Conservation (phyloP, 2,888 invertebrate genomes). For the Danaus chrysippus region DNA sequence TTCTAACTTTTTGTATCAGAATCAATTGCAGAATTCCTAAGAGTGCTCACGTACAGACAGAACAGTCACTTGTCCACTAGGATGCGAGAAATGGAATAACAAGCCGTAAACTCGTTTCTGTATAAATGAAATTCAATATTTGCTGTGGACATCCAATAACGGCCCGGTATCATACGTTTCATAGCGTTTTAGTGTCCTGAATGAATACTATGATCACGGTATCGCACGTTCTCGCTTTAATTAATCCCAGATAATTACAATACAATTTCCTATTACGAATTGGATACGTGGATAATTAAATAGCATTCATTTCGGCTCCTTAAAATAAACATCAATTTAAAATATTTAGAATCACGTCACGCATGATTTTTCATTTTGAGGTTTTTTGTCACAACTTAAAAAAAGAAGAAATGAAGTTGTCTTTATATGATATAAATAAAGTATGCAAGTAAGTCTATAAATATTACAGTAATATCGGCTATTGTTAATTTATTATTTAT, state of each 20-base stretch:
- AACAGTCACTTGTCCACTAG: constrained; percentile 18
- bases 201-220: constrained; percentile 23
- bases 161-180: constrained; percentile 31
- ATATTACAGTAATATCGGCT: too few relatives aligned
- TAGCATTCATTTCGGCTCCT: not conserved
- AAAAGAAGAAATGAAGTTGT: too few relatives aligned
- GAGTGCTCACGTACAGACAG: constrained; percentile 16
- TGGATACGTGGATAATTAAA: constrained; percentile 6
- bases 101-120: constrained; percentile 38
- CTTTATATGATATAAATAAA: too few relatives aligned
- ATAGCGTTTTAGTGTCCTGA: constrained; percentile 34
- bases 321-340: not conserved
- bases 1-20: constrained; percentile 8
- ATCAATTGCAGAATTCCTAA: constrained; percentile 11
- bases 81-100: constrained; percentile 34
- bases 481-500: too few relatives aligned
- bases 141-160: constrained; percentile 39
- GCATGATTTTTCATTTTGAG: too few relatives aligned
- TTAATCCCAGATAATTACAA: constrained; percentile 27
- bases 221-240: constrained; percentile 28
- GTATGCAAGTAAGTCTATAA: too few relatives aligned
- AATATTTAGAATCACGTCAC: not conserved
- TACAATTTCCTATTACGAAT: constrained; percentile 16
- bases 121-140: constrained; percentile 42
- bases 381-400: too few relatives aligned